Evolutionary conservation across 2,888 invertebrate genomes (phyloP).

Genomic region (Limnephilus rhombicus): DNA sequence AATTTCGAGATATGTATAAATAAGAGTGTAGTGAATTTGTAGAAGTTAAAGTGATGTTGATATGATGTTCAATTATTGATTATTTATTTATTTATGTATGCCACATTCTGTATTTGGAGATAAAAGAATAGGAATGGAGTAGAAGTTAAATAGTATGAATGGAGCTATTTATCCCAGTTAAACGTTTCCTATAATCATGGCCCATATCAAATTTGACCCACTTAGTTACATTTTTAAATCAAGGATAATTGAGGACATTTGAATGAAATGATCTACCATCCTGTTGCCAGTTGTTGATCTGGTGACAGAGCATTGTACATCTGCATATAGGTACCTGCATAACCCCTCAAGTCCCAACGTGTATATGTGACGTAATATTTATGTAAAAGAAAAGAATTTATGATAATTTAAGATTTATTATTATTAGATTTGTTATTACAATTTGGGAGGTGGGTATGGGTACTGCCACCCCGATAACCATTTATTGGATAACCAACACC

Average conservation of each 20-base stretch:
- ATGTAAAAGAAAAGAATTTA: no score
- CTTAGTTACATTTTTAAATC: slow-evolving; percentile 54
- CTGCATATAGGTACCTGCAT: neutral
- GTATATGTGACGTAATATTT: neutral
- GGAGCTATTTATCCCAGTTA: slow-evolving; percentile 8
- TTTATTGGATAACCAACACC: no score
- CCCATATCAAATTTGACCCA: slow-evolving; percentile 51
- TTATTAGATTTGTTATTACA: no score
- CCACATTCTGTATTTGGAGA: no score
- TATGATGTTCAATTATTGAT: no score
- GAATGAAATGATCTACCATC: slow-evolving; percentile 34
- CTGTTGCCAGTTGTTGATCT: slow-evolving; percentile 30
- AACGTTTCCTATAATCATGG: slow-evolving; percentile 12
- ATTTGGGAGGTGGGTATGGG: no score
- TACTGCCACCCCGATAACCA: no score
- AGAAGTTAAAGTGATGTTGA: no score
- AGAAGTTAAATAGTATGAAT: neutral
- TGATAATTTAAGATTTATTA: no score
- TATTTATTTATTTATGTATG: no score
- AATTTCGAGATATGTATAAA: no score
- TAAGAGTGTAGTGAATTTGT: no score
- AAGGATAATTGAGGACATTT: slow-evolving; percentile 51
- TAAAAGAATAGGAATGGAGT: neutral
- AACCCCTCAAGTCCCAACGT: neutral
- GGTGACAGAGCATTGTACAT: slow-evolving; percentile 6